Conservation (phyloP, 2,113 vertebrate species). For the Empidonax traillii region DNA sequence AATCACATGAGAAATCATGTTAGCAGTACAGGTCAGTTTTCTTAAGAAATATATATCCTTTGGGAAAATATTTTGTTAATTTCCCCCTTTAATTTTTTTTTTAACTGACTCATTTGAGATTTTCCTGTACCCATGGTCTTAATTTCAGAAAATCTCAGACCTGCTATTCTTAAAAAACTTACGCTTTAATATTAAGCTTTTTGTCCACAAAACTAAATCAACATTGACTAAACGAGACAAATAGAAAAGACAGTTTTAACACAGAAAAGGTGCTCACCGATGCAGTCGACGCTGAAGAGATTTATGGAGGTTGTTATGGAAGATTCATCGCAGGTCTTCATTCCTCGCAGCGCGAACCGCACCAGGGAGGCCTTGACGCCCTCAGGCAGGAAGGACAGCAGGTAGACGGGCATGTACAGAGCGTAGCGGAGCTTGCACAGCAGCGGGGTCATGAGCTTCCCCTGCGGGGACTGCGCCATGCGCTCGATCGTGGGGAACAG, state of each 20-base stretch:
- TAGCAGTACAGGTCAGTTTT: background rate
- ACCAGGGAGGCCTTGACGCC: slow-evolving; percentile 77
- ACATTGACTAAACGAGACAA: background rate
- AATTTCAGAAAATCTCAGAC: background rate
- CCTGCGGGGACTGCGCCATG: slow-evolving; percentile 87
- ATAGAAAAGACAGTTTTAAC: background rate
- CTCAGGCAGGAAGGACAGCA: slow-evolving; percentile 84
- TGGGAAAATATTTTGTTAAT: background rate
- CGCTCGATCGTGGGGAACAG: slow-evolving; percentile 96
- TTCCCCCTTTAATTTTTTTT: background rate
- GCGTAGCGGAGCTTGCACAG: slow-evolving; percentile 86
- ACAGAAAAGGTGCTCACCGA: slow-evolving; percentile 76
- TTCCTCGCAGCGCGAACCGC: slow-evolving; percentile 60
- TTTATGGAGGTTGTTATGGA: slow-evolving; percentile 69
- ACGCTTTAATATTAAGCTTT: background rate
- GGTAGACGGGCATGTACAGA: slow-evolving; percentile 82
- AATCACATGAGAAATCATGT: background rate
- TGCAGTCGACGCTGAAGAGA: slow-evolving; percentile 83
- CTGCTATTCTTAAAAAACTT: background rate
- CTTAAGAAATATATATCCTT: background rate
- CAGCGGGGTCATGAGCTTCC: slow-evolving; percentile 86
- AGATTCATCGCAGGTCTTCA: slow-evolving; percentile 64
- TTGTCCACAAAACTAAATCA: background rate
- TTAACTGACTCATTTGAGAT: background rate
- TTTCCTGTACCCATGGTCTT: background rate